Base-by-base conservation (phyloP, 2,888 invertebrate species). In the Cynaeus angustus region DNA sequence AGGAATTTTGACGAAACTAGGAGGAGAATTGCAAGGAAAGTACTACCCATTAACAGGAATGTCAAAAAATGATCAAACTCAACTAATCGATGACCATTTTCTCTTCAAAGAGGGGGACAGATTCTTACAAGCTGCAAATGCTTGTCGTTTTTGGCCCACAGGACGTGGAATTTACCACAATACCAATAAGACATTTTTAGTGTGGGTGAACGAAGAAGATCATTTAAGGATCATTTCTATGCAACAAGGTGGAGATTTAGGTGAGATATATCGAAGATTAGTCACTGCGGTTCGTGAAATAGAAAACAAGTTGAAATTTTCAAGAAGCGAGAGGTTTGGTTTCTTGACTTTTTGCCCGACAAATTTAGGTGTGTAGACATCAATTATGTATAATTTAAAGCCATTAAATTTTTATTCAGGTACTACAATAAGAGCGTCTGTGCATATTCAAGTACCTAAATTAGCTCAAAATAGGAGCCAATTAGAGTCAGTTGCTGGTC, bases 201-300 rank as follows among this genome's bases (percentile, higher is more conserved):
- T 98, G 75, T 98, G 98, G 98, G 92, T 94, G 87, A 97, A 97
- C 84, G 98, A 98, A 86, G 98, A 98, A 87, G 98, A 98, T 88
- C 98, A 98, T 86, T 90, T 98, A 82, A 92, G 98, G 77, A 93
- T 98, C 81, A 98, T 98, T 87, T 97, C 97, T 81, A 97, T 98
- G 97, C 96, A 98, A 87, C 92, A 91, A 90, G 98, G 96, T 72
- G 97, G 96, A 79, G 93, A 97, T 88, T 89, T 97, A 81, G 92
- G 92, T 81, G 76, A 94, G 89, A 93, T 97, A 16, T 88, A 87
- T 77, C 83, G 83, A 46, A 83, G 89, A 66, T 82, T 89, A 61
- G 84, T 86, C 21, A 76, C 76, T 16, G 91, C 85, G 16, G 88
- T 90, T 41, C 84, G 85, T 50, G 84, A 86, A 59, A 85, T 90